Evolutionary conservation across 2,113 vertebrate species (phyloP).

Genomic region (Probosciger aterrimus): DNA sequence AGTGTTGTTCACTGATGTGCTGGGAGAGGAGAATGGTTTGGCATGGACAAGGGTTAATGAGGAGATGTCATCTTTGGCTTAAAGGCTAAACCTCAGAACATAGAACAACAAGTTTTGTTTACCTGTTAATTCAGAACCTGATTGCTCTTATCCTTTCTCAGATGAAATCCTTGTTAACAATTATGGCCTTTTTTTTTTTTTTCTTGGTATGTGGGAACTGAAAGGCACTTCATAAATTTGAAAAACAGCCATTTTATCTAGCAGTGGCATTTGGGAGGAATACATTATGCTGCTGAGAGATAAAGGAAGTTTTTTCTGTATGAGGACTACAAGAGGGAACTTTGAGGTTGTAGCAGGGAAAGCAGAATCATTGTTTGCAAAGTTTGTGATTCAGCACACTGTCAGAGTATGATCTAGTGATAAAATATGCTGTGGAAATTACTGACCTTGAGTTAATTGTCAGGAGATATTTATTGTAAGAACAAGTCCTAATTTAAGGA

Average conservation of each 20-base stretch:
- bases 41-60: accelerated
- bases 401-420: neutral
- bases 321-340: accelerated
- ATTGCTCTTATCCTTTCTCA: neutral
- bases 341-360: neutral
- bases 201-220: neutral
- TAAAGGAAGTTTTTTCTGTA: neutral
- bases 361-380: neutral
- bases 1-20: accelerated
- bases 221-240: neutral
- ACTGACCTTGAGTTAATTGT: neutral
- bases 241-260: neutral
- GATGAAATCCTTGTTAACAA: neutral
- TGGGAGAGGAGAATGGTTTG: neutral
- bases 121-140: neutral
- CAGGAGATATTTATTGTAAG: neutral
- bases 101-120: neutral
- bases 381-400: neutral
- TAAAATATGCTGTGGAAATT: neutral
- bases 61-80: neutral
- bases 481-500: neutral
- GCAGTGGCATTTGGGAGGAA: neutral
- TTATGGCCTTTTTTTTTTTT: neutral
- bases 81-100: neutral
- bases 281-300: neutral